Percentiles rank a stretch among this genome's conserved stretches.
phyloP scores from a whole-genome alignment of 2,888 invertebrate genomes.

The Heliconius ethilla region DNA sequence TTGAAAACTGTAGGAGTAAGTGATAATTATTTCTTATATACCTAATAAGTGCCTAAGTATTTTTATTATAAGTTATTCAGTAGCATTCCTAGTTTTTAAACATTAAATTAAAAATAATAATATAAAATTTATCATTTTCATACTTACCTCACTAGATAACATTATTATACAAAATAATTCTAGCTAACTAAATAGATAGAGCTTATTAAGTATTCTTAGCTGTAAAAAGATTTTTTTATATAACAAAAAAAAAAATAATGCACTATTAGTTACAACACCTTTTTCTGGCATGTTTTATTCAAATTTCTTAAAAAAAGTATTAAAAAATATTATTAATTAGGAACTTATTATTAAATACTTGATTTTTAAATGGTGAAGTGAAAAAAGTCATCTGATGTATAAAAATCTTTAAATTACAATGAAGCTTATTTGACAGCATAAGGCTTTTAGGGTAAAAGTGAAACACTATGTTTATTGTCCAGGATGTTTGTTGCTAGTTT shows the following conservation, averaged over 20 bases:
- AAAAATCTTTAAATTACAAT: not conserved
- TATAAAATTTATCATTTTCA: not conserved
- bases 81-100: not conserved
- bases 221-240: not conserved
- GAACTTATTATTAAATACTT: not conserved
- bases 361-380: not conserved
- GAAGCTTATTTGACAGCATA: not conserved
- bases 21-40: too few relatives aligned
- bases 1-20: too few relatives aligned
- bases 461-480: not conserved
- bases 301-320: not conserved
- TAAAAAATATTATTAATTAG: not conserved
- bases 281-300: constrained; percentile 18
- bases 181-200: not conserved
- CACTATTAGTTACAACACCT: not conserved
- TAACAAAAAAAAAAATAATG: not conserved
- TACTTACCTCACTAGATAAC: not conserved
- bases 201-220: not conserved
- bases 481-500: too few relatives aligned
- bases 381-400: not conserved
- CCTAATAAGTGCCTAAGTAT: too few relatives aligned
- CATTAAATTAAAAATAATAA: not conserved
- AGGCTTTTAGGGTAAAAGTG: not conserved
- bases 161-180: not conserved
- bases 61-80: not conserved